Percentiles rank a stretch among this genome's conserved stretches.
These are phyloP conservation scores for Hymenopus coronatus DNA, from an alignment of 2,888 invertebrate species.

Conservation along the genomic window DNA sequence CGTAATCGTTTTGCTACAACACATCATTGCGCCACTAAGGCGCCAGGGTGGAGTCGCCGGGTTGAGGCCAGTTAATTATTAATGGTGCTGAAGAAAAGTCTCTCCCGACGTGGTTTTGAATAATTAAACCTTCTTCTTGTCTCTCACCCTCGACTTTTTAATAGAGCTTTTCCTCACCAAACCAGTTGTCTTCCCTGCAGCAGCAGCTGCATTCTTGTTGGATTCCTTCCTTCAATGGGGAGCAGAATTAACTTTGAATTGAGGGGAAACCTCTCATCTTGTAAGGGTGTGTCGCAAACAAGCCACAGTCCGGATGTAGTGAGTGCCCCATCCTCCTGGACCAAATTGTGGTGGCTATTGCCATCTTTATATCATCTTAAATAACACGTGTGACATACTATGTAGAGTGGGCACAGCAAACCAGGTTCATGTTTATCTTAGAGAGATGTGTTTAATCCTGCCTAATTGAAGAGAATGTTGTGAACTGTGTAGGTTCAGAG, in stretches of 20 bases:
- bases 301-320: neutral
- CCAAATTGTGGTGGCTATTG: neutral
- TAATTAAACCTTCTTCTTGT: neutral
- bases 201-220: neutral
- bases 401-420: no score
- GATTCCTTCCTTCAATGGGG: neutral
- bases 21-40: neutral
- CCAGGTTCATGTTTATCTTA: no score
- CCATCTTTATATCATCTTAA: no score
- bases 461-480: no score
- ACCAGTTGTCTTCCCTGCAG: neutral
- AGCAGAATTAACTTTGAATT: neutral
- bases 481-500: no score
- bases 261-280: neutral
- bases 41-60: neutral
- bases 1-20: neutral
- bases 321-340: neutral
- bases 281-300: neutral
- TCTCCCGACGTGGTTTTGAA: neutral
- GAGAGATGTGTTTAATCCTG: no score
- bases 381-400: no score
- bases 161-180: neutral
- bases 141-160: neutral
- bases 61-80: neutral
- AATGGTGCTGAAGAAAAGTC: conserved; percentile 1